Evolutionary conservation across 1,140 invertebrate genomes (phyloP), one percentile per base, ranked within the genome.

Genomic region (Eueides isabella): DNA sequence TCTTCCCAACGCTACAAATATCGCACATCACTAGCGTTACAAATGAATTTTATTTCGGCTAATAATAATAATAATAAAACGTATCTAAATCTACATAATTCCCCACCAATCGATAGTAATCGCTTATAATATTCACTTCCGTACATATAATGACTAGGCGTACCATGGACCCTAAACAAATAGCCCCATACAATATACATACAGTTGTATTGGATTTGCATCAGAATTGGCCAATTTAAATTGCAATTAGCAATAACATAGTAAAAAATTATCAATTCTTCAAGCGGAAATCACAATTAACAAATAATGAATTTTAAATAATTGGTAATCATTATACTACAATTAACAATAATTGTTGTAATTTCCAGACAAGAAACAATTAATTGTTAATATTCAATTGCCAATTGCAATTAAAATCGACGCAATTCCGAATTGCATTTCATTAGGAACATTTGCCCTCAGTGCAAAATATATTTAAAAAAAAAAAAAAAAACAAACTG

Each of bases 111-210:
- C 26, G 48, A 55, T 44, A 44, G 41, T 44, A 44, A 55, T 12
- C 48, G 23, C 26, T 55, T 55, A 12, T 55, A 63, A 63, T 63
- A 63, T 31, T 63, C 19, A 75, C 14, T 71, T 75, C 73, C 73
- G 68, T 67, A 90, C 87, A 90, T 55, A 91, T 90, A 92, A 92
- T 92, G 90, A 92, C 90, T 92, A 92, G 90, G 88, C 83, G 80
- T 88, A 87, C 82, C 85, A 81, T 89, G 89, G 85, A 90, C 88
- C 85, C 85, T 86, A 87, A 83, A 85, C 67, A 84, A 85, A 82
- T 80, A 69, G 48, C 48, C 23, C 76, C 72, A 30, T 23, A 29
- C 26, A 55, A 30, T 23, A 29, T 11, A 55, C n/a, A 55, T 55
- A 55, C 48, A 55, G n/a, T n/a, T 55, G 48, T 55, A 75, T 72